Evolutionary conservation across 2,888 invertebrate genomes (phyloP), one percentile per base, ranked within the genome.

Genomic region (Chirona hameri): DNA sequence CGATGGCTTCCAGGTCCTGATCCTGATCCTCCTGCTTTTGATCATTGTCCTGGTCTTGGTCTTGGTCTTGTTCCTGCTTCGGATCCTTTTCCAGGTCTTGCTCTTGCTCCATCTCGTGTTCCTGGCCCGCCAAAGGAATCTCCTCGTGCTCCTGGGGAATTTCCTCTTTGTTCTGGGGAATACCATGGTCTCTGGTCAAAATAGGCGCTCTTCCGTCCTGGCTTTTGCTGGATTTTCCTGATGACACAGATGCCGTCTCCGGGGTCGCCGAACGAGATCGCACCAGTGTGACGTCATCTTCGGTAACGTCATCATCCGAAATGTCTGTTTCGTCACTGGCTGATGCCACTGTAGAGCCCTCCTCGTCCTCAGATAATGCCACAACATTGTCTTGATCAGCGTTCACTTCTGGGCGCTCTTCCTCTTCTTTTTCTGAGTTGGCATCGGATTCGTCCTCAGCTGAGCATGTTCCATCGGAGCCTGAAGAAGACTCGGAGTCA

Each of bases 261-360:
- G 60, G 24, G 60, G 60, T 92, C 92, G 88, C 90, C 90, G 87
- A 90, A 90, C 87, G 92, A 92, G 83, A n/a, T 18, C 60, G 60
- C 60, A n/a, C 24, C 60, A n/a, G 24, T 3, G 60, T n/a, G 60
- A 21, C 60, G 60, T n/a, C 60, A 60, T 24, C 60, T 24, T 60
- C 60, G 21, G 24, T n/a, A 18, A 21, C 60, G 60, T 60, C 60
- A 21, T 60, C 60, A 18, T 24, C 39, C 39, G 39, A 39, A 39
- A 7, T 39, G 39, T 39, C 39, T 7, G 39, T 39, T 39, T 39
- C 39, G 39, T 39, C 39, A 39, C 39, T 39, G 39, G 7, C 60
- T 18, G 60, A 21, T 24, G 21, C 24, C 24, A 60, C 60, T 7
- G 21, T 4, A 24, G n/a, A 21, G 2, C 24, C 60, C 9, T n/a